Conservation (phyloP, 92 coral and sea anemone genomes). For the Palythoa caribaeorum region DNA sequence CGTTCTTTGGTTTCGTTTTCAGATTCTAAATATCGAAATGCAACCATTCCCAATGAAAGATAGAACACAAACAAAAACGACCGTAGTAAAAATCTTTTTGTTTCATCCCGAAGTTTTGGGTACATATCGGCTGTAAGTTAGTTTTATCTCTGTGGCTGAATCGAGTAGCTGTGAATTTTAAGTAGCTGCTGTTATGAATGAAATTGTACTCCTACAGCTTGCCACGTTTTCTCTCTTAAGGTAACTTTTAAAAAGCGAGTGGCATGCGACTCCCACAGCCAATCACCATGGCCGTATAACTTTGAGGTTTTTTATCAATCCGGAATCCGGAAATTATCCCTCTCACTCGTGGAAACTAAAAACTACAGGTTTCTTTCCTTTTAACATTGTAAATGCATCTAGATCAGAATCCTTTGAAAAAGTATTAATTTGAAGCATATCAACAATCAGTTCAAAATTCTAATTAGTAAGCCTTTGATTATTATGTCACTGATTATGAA, state of each 20-base stretch:
- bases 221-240: constrained; percentile 31
- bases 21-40: constrained; percentile 77
- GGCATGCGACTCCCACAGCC: constrained; percentile 1
- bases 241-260: constrained; percentile 16
- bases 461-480: too few relatives aligned
- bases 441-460: too few relatives aligned
- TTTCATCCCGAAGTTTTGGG: constrained; percentile 68
- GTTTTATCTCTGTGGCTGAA: background rate
- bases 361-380: background rate
- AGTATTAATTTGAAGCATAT: too few relatives aligned
- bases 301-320: background rate
- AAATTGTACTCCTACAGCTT: background rate
- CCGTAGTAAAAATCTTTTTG: constrained; percentile 69
- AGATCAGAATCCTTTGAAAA: too few relatives aligned
- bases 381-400: too few relatives aligned
- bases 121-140: constrained; percentile 16
- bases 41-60: constrained; percentile 78
- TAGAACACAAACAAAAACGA: constrained; percentile 69
- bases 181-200: constrained; percentile 14
- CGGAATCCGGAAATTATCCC: background rate
- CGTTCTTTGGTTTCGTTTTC: constrained; percentile 71
- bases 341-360: background rate
- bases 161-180: background rate
- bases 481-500: too few relatives aligned
- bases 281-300: background rate